A percentile compares a stretch with the other conserved stretches of the same genome.
Evolutionary conservation across 2,888 invertebrate species (phyloP).

Genomic region (Phania funesta): DNA sequence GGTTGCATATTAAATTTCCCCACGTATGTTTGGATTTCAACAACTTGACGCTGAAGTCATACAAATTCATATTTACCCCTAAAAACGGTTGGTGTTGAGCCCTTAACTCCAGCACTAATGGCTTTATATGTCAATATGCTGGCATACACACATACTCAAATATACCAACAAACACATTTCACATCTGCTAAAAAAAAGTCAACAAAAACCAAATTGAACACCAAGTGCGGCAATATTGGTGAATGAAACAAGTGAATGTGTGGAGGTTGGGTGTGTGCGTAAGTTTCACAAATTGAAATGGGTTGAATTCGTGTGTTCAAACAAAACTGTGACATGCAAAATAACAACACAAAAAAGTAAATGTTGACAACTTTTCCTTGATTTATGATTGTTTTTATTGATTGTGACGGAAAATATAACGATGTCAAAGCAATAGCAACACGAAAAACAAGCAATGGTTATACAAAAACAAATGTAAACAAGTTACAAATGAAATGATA

Average conservation of each 20-base stretch:
- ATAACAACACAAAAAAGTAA: slow-evolving; percentile 1
- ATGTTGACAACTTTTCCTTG: slow-evolving; percentile 59
- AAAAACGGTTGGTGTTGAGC: not conserved
- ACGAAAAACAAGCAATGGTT: slow-evolving; percentile 42
- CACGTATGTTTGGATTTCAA: slow-evolving; percentile 47
- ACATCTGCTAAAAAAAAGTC: too few relatives aligned
- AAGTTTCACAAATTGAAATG: slow-evolving; percentile 50
- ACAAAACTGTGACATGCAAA: slow-evolving; percentile 44
- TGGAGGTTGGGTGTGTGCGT: not conserved
- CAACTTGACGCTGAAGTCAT: slow-evolving; percentile 21
- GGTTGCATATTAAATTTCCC: slow-evolving; percentile 46
- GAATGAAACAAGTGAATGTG: not conserved
- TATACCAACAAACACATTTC: not conserved
- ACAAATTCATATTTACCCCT: not conserved
- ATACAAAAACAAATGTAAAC: slow-evolving; percentile 56
- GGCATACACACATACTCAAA: not conserved
- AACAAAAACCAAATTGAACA: slow-evolving; percentile 49
- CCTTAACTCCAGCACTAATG: slow-evolving; percentile 34
- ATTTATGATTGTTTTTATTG: slow-evolving; percentile 69
- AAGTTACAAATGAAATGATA: slow-evolving; percentile 58
- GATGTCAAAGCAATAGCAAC: slow-evolving; percentile 53
- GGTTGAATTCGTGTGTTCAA: slow-evolving; percentile 53
- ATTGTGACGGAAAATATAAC: slow-evolving; percentile 64
- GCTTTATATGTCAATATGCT: slow-evolving; percentile 41
- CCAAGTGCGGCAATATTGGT: not conserved